These are phyloP conservation scores for Condylura cristata DNA, from an alignment of 2,113 vertebrate species.

Conservation along the genomic window DNA sequence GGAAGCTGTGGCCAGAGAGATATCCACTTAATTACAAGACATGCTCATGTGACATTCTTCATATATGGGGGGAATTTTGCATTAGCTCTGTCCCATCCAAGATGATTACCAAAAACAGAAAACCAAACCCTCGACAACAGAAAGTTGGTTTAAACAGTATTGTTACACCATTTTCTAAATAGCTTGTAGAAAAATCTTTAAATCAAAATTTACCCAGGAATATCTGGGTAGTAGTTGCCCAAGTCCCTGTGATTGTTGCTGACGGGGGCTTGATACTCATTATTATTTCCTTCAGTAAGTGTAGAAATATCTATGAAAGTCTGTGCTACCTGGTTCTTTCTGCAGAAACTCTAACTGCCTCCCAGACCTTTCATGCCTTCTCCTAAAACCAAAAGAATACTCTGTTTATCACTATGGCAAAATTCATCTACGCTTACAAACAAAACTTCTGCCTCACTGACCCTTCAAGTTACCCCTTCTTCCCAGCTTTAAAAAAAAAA, in stretches of 20 bases:
- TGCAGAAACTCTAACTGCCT: not conserved
- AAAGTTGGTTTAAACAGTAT: not conserved
- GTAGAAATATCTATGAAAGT: not conserved
- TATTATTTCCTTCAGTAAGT: not conserved
- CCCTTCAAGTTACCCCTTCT: not conserved
- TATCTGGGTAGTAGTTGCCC: not conserved
- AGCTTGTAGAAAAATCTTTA: not conserved
- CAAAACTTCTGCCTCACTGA: not conserved
- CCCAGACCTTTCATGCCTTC: not conserved
- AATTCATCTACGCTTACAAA: not conserved
- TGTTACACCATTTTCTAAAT: not conserved
- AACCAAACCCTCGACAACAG: not conserved
- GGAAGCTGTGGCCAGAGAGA: not conserved
- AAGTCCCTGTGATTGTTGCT: not conserved
- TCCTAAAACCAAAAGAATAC: conserved; percentile 22
- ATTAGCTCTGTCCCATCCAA: not conserved
- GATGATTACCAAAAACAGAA: not conserved
- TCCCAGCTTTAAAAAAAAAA: too few relatives aligned
- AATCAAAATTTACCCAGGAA: not conserved
- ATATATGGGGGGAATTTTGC: not conserved
- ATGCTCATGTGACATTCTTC: not conserved
- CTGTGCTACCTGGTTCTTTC: not conserved
- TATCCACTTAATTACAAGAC: not conserved
- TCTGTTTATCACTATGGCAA: not conserved
- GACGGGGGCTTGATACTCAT: not conserved